Evolutionary conservation across 2,888 invertebrate species (phyloP), one percentile per base, ranked within the genome.

Genomic region (Imbricaverruca yamaguchii): DNA sequence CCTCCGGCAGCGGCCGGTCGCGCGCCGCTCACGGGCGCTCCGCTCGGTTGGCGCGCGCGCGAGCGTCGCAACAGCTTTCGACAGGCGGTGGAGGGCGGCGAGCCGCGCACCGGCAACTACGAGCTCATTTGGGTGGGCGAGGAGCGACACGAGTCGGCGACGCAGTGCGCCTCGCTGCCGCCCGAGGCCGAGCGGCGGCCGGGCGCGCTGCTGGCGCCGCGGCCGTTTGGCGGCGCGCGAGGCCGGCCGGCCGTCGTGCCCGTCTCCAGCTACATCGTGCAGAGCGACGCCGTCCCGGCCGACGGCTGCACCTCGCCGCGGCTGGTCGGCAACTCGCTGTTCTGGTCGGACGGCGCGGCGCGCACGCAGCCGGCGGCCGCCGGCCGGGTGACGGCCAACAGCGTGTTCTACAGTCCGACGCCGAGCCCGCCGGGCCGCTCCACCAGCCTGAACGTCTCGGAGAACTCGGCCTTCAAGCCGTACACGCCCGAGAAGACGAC

Each of bases 41-140:
- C 79, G 15, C 79, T 25, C 10, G 59, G 79, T 23, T 79, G 79
- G 79, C 56, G 13, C 23, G 57, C 57, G 10, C 79, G 81, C 25
- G 81, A 82, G 67, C 69, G 82, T 10, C 53, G 82, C 56, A 81
- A 82, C 81, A 69, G 67, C 53, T 82, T 82, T 53, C 82, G 82
- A 7, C 74, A 82, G 69, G 82, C 82, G 39, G 82, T 82, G 3
- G 80, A 81, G n/a, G 57, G 57, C 25, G 67, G 55, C 11, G 57
- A 59, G 55, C 67, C 53, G 39, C 69, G 57, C 23, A 3, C 13
- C 23, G 25, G 7, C 25, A 57, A 79, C 79, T 79, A 57, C 57
- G 56, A 79, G 57, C 57, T 21, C 9, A 55, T 74, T 21, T 74
- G 74, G 74, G 57, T 23, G 23, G 57, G 15, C 23, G 59, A 55